Percentiles rank a stretch among this genome's conserved stretches.
Conservation (phyloP, 2,797 vertebrate genomes). For the Chlorospingus flavigularis region DNA sequence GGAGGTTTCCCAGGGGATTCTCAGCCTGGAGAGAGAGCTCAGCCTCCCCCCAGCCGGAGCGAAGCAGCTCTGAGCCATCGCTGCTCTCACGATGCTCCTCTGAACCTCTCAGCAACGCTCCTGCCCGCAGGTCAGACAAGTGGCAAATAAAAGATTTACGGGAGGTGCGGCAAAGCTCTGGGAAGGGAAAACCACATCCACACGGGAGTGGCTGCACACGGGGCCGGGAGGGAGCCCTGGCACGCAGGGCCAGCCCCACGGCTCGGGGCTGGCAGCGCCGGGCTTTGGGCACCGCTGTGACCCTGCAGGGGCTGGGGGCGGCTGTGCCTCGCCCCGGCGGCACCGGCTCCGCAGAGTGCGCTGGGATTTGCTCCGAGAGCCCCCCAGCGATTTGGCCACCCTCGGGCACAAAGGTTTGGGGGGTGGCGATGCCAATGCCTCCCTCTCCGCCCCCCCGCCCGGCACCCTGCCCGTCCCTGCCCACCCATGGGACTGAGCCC, state of each 20-base stretch:
- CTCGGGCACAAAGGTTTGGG: neutral
- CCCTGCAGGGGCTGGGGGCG: fast-evolving
- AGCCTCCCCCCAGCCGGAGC: neutral
- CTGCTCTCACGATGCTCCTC: neutral
- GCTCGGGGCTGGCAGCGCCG: neutral
- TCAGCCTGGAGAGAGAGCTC: neutral
- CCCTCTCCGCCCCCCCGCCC: neutral
- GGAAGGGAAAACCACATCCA: slow-evolving; percentile 32
- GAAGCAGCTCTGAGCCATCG: neutral
- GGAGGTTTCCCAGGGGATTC: neutral
- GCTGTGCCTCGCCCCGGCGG: neutral
- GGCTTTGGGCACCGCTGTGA: neutral
- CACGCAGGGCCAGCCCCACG: neutral
- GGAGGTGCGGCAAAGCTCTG: neutral
- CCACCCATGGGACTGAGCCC: neutral
- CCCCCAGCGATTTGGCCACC: neutral
- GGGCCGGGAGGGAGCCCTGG: neutral
- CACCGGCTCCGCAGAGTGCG: neutral
- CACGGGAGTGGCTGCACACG: neutral
- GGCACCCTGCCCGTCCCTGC: neutral
- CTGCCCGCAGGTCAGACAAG: slow-evolving; percentile 43
- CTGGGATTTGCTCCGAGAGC: neutral
- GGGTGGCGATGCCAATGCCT: neutral
- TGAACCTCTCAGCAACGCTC: neutral
- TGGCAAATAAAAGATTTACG: slow-evolving; percentile 45